Conservation (phyloP, 2,888 invertebrate species). For the Ectobius pallidus region DNA sequence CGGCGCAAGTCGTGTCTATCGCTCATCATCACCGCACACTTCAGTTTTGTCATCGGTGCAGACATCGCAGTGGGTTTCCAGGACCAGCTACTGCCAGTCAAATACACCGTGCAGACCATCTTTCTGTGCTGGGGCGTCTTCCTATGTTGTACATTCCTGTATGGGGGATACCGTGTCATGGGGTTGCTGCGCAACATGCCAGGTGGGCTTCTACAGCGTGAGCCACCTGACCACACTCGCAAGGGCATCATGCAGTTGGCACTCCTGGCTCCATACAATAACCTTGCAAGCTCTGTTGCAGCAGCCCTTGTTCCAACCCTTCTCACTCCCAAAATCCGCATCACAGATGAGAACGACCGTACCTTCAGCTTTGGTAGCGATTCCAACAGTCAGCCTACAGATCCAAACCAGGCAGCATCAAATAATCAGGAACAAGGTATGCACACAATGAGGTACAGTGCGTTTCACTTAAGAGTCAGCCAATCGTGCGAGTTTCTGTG, state of each 20-base stretch:
- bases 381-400: slow-evolving; percentile 46
- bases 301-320: slow-evolving; percentile 60
- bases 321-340: slow-evolving; percentile 53
- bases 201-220: slow-evolving; percentile 53
- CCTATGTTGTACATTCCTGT: slow-evolving; percentile 61
- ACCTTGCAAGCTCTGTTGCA: slow-evolving; percentile 59
- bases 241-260: slow-evolving; percentile 61
- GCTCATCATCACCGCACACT: slow-evolving; percentile 60
- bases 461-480: too few species aligned
- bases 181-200: slow-evolving; percentile 56
- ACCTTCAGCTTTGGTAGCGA: slow-evolving; percentile 53
- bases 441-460: too few species aligned
- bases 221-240: slow-evolving; percentile 53
- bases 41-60: slow-evolving; percentile 58
- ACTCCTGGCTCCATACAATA: slow-evolving; percentile 61
- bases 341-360: slow-evolving; percentile 56
- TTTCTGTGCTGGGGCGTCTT: slow-evolving; percentile 62
- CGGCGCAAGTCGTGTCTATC: slow-evolving; percentile 59
- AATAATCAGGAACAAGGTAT: not conserved
- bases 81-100: slow-evolving; percentile 52
- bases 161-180: slow-evolving; percentile 60
- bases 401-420: slow-evolving; percentile 30
- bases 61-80: slow-evolving; percentile 58
- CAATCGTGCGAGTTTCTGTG: too few species aligned
- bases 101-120: slow-evolving; percentile 59